Conservation (phyloP, 1,140 invertebrate genomes). For the Aphelenchoides avenae region DNA sequence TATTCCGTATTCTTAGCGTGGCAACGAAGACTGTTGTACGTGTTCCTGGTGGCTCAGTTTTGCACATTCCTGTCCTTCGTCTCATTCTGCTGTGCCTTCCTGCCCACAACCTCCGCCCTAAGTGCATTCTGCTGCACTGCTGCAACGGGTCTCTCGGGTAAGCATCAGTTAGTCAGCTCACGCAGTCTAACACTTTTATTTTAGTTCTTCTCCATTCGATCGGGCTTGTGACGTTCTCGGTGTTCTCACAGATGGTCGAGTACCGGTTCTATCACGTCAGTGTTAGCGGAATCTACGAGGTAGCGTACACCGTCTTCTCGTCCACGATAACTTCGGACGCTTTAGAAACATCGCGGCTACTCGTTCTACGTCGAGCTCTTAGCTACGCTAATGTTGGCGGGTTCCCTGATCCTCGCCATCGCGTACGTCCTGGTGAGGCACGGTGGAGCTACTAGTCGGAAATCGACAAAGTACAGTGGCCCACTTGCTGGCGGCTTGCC, state of each 20-base stretch:
- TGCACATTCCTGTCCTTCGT: constrained; percentile 28
- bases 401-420: constrained; percentile 32
- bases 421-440: too few species aligned
- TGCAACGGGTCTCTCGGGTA: constrained; percentile 27
- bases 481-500: too few species aligned
- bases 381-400: constrained; percentile 13
- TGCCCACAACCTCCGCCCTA: constrained; percentile 16
- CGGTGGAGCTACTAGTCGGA: too few species aligned
- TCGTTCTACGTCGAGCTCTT: constrained; percentile 40
- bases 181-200: too few species aligned
- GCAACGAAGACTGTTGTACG: constrained; percentile 33
- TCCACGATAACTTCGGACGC: background rate
- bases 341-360: constrained; percentile 46
- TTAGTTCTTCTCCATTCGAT: constrained; percentile 34
- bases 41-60: constrained; percentile 36
- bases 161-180: constrained; percentile 1
- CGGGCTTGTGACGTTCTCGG: constrained; percentile 28
- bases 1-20: constrained; percentile 29
- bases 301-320: too few species aligned
- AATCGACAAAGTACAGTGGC: too few species aligned
- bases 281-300: constrained; percentile 46
- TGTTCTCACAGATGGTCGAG: constrained; percentile 49
- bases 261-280: constrained; percentile 46
- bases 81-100: constrained; percentile 39
- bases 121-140: constrained; percentile 30